Evolutionary conservation across 2,797 vertebrate species (phyloP), one percentile per base, ranked within the genome.

Genomic region (Hypotaenidia philippensis): DNA sequence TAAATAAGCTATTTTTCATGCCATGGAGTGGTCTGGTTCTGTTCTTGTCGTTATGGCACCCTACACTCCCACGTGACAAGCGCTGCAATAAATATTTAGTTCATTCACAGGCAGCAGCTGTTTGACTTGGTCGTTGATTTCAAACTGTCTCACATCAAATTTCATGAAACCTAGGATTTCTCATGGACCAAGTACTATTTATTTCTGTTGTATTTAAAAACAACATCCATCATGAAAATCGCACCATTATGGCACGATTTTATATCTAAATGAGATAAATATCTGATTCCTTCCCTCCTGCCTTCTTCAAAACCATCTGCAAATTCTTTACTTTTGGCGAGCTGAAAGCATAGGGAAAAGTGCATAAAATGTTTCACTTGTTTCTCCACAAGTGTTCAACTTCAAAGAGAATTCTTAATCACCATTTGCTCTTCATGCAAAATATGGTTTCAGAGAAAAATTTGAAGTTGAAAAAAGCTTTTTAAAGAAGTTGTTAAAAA

Each of bases 301-400:
- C 82, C 61, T 94, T 96, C 84, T 96, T 92, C 72, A 88, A 95
- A 95, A 95, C 91, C 94, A 95, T 91, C 84, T 96, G 82, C 70
- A 95, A 89, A 88, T 92, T 94, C 72, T 81, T 89, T 91, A 94
- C 72, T 93, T 94, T 91, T 92, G 82, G 72, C 63, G 91, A 75
- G n/a, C 32, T 75, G 50, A 91, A 96, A 89, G 47, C 79, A 66
- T 8, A 76, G 65, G 50, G 65, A 92, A 93, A 88, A 96, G 61
- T 76, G 21, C 32, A 90, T 59, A 59, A 89, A 86, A 92, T 47
- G 2, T 93, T 97, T 92, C 38, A 81, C 92, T 95, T 89, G 41
- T 91, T 91, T 93, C 82, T 93, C 84, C 72, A 86, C 44, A 93
- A 93, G 61, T 78, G 65, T 72, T 92, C 75, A 87, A 32, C 83